Base-by-base conservation (phyloP, 1,140 invertebrate genomes). In the Ips nitidus region DNA sequence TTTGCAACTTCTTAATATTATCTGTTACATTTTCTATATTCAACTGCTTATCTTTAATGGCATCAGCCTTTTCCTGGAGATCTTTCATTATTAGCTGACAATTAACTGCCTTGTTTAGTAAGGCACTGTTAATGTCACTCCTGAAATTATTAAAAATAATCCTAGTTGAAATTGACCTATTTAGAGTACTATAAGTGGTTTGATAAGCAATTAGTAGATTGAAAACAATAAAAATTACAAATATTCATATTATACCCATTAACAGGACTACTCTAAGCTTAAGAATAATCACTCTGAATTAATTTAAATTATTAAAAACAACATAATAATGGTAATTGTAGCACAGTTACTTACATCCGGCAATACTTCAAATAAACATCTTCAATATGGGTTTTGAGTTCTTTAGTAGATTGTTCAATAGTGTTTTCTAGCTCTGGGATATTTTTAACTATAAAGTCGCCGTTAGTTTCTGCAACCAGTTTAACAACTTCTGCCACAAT, bases 31-130 rank as follows among this genome's bases (percentile, higher is more conserved):
- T 85, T 55, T 83, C 84, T 64, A 83, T 82, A 3, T 82, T 74
- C 52, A 89, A 79, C 74, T 88, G 84, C 59, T 83, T 81, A 77
- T 85, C 85, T n/a, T 84, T 82, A 78, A 86, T 75, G 60, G 83
- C 74, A 70, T 87, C 82, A 63, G 87, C 84, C 53, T 83, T 81
- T 45, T 78, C 80, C 68, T 85, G 81, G 40, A 87, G 82, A 4
- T 66, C 62, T 50, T 81, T 76, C 75, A 88, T 83, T 62, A 85
- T 82, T 2, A 82, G 68, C 2, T 85, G 60, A 6, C 40, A 43
- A n/a, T 55, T 22, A n/a, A 66, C 1, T 3, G 57, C 83, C 72
- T 85, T 82, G 1, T 75, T 66, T 52, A 84, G 75, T 64, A 88
- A 75, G 56, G 80, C 78, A 57, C 82, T 76, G 74, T 86, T 84